These are phyloP conservation scores for Stichopus horrens DNA, from an alignment of 53 echinoderm and acorn worm genomes.

Conservation along the genomic window DNA sequence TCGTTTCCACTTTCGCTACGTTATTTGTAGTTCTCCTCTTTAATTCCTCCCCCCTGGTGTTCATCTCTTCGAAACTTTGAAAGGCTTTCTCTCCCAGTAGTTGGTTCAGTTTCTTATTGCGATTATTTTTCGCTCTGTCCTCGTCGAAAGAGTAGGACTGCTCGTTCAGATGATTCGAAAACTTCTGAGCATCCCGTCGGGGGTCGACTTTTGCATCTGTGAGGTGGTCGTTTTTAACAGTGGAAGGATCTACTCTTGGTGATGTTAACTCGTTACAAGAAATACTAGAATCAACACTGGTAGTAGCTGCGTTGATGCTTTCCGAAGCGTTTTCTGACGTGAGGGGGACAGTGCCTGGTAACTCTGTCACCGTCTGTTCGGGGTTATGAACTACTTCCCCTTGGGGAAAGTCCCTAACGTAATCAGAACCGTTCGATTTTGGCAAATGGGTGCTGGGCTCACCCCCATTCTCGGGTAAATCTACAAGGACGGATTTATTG, in stretches of 20 bases:
- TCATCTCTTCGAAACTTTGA: conserved; percentile 20
- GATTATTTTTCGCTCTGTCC: background rate
- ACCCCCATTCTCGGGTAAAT: background rate
- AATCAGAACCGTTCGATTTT: background rate
- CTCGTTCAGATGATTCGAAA: background rate
- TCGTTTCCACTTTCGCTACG: background rate
- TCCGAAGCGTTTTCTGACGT: background rate
- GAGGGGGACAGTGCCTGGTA: background rate
- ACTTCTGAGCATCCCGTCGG: background rate
- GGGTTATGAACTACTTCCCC: background rate
- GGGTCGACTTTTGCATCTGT: background rate
- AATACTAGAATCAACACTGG: background rate
- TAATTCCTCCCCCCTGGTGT: background rate
- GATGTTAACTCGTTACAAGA: background rate
- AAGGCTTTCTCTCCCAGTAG: conserved; percentile 10
- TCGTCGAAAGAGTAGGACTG: background rate
- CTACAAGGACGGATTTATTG: background rate
- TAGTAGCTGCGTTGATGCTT: background rate
- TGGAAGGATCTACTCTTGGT: background rate
- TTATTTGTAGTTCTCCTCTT: background rate
- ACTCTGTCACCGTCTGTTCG: background rate
- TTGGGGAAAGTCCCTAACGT: background rate
- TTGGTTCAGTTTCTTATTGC: conserved; percentile 33
- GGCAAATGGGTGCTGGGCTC: background rate
- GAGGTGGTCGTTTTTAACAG: background rate